These are phyloP conservation scores for Sebastes vulpes DNA, from an alignment of 2,797 vertebrate species.

Conservation along the genomic window DNA sequence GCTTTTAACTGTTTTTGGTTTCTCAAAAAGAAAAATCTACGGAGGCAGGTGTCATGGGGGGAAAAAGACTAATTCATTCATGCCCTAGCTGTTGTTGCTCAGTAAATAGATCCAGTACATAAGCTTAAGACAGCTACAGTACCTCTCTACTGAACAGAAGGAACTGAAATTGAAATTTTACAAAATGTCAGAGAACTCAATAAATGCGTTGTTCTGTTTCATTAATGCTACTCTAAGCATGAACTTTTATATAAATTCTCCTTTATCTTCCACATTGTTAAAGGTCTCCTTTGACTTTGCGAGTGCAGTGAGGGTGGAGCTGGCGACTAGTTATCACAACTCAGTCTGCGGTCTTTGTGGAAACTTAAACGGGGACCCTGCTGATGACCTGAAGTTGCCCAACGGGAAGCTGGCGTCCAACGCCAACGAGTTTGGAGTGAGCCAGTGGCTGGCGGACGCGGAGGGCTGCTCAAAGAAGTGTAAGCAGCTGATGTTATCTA, in stretches of 20 bases:
- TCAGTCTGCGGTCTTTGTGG: conserved; percentile 24
- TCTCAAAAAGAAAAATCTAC: no score
- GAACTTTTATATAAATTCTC: background rate
- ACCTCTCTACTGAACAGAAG: no score
- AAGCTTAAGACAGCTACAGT: no score
- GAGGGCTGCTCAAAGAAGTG: conserved; percentile 21
- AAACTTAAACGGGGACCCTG: conserved; percentile 24
- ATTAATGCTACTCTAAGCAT: background rate
- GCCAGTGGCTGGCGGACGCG: conserved; percentile 20
- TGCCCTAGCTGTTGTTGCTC: no score
- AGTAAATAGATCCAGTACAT: no score
- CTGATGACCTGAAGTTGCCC: conserved; percentile 33
- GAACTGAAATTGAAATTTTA: no score
- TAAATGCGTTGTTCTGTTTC: no score
- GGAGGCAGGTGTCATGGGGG: no score
- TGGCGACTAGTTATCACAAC: background rate
- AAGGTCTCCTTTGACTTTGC: conserved; percentile 42
- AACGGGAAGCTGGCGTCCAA: background rate
- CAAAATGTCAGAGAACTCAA: no score
- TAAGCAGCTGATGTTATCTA: background rate
- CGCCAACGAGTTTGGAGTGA: conserved; percentile 20
- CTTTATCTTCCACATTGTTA: background rate
- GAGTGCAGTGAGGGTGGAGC: conserved; percentile 24
- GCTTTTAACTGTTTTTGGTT: no score
- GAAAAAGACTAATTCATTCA: no score